A percentile compares a stretch with the other conserved stretches of the same genome.
phyloP scores from a whole-genome alignment of 2,113 vertebrate genomes.

The Malaclemys terrapin region DNA sequence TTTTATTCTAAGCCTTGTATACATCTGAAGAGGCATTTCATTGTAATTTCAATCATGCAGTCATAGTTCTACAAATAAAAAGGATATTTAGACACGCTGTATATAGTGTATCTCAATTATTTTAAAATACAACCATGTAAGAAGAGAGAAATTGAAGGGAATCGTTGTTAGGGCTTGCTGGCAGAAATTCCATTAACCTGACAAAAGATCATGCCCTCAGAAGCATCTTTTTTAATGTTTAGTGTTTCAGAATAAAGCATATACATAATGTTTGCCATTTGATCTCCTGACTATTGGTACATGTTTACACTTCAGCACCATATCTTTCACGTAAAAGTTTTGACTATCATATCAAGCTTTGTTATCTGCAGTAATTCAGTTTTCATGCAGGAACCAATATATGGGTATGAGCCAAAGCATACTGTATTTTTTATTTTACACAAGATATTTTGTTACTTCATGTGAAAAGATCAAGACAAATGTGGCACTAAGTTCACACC shows the following conservation, averaged over 20 bases:
- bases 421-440: conserved; percentile 40
- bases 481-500: conserved; percentile 36
- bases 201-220: background rate
- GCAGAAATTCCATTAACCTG: background rate
- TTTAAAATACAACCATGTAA: conserved; percentile 40
- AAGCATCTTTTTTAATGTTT: background rate
- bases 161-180: background rate
- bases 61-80: conserved; percentile 35
- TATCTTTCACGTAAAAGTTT: conserved; percentile 27
- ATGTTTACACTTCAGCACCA: conserved; percentile 72
- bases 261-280: background rate
- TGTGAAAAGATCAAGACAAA: conserved; percentile 56
- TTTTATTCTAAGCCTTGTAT: background rate
- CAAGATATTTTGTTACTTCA: conserved; percentile 35
- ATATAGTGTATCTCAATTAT: conserved; percentile 14
- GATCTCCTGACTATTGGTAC: conserved; percentile 24
- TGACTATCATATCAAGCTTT: background rate
- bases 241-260: background rate
- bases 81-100: conserved; percentile 42
- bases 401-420: conserved; percentile 73
- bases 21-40: conserved; percentile 54
- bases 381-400: conserved; percentile 59
- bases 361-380: conserved; percentile 48
- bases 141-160: conserved; percentile 10
- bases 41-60: background rate